phyloP scores from a whole-genome alignment of 2,888 invertebrate genomes.

The Emmelina monodactyla region DNA sequence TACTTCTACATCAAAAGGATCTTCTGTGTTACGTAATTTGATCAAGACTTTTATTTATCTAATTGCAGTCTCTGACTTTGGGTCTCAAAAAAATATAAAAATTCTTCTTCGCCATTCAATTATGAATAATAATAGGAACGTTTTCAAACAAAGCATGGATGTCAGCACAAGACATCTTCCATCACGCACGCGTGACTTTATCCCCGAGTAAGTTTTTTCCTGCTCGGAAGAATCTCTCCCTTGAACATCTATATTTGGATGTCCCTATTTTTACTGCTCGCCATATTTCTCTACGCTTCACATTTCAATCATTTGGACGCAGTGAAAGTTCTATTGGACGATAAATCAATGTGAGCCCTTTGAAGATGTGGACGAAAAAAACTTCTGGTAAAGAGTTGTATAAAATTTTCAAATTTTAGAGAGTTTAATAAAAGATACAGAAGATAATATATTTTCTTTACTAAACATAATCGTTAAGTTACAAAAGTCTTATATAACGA shows the following conservation, averaged over 20 bases:
- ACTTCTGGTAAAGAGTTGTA: neutral
- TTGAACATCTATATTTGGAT: conserved; percentile 20
- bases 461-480: too few relatives aligned
- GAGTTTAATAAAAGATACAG: neutral
- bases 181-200: neutral
- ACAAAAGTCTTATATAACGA: too few relatives aligned
- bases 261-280: conserved; percentile 19
- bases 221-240: conserved; percentile 11
- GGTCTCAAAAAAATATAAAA: too few relatives aligned
- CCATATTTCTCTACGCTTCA: conserved; percentile 24
- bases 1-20: too few relatives aligned
- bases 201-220: neutral
- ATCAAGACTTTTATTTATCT: too few relatives aligned
- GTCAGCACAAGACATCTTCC: neutral
- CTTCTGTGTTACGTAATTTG: too few relatives aligned
- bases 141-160: too few relatives aligned
- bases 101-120: too few relatives aligned
- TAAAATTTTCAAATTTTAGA: neutral
- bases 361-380: neutral
- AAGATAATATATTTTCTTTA: neutral
- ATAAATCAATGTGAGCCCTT: neutral
- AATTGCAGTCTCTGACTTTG: too few relatives aligned
- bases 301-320: conserved; percentile 37
- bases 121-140: too few relatives aligned
- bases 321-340: neutral